Evolutionary conservation across 2,113 vertebrate genomes (phyloP).

Genomic region (Spea bombifrons): DNA sequence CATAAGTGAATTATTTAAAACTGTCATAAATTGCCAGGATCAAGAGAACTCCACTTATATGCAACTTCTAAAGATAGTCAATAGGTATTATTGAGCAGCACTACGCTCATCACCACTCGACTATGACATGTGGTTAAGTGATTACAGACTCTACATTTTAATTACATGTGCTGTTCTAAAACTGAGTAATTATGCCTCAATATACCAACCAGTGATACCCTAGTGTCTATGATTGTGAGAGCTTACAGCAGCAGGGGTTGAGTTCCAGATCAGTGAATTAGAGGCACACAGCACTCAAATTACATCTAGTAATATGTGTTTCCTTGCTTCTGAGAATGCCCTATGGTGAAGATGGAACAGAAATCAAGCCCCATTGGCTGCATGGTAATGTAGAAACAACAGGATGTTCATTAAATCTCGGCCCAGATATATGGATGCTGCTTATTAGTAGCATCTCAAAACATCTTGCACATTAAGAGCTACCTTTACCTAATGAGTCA

Average conservation of each 20-base stretch:
- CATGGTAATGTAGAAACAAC: conserved; percentile 22
- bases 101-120: conserved; percentile 20
- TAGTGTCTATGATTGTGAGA: conserved; percentile 2
- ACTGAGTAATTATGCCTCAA: conserved; percentile 29
- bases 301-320: conserved; percentile 31
- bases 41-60: not conserved
- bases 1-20: not conserved
- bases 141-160: conserved; percentile 25
- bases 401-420: conserved; percentile 34
- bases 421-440: conserved; percentile 16
- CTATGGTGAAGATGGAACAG: conserved; percentile 30
- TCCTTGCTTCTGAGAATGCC: conserved; percentile 28
- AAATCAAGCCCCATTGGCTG: conserved; percentile 11
- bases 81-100: not conserved
- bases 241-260: conserved; percentile 34
- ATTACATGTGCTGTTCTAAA: conserved; percentile 26
- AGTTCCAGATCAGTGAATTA: conserved; percentile 37
- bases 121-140: conserved; percentile 25
- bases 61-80: not conserved
- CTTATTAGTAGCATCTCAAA: conserved; percentile 9
- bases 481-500: conserved; percentile 32
- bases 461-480: conserved; percentile 12
- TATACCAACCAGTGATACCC: conserved; percentile 23
- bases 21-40: not conserved
- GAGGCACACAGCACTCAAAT: conserved; percentile 34